Evolutionary conservation across 2,888 invertebrate genomes (phyloP).

Genomic region (Spialia ferax): DNA sequence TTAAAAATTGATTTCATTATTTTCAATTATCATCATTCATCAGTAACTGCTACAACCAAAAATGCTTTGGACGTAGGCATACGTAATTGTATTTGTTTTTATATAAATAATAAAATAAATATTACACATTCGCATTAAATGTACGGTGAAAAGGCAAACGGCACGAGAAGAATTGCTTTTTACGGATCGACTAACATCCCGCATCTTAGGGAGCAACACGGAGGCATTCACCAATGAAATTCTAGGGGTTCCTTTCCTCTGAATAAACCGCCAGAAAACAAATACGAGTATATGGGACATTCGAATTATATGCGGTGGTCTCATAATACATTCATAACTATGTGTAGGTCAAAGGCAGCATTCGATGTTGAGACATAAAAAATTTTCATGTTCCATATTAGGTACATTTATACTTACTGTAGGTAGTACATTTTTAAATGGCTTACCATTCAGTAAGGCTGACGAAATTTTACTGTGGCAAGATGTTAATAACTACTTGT

Average conservation of each 20-base stretch:
- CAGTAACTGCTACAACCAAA: too few relatives aligned
- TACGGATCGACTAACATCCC: conserved; percentile 80
- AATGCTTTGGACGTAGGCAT: too few relatives aligned
- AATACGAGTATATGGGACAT: background rate
- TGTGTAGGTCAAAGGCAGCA: too few relatives aligned
- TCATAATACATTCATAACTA: background rate
- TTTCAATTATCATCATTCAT: too few relatives aligned
- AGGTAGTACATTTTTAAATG: too few relatives aligned
- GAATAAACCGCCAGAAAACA: background rate
- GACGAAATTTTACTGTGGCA: too few relatives aligned
- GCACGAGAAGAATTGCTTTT: conserved; percentile 81
- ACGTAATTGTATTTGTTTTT: conserved; percentile 19
- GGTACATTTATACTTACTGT: too few relatives aligned
- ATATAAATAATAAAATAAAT: conserved; percentile 59
- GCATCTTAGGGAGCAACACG: conserved; percentile 53
- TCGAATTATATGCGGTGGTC: background rate
- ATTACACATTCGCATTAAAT: conserved; percentile 76
- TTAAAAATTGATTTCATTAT: too few relatives aligned
- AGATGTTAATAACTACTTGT: too few relatives aligned
- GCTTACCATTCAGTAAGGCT: too few relatives aligned
- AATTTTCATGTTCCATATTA: too few relatives aligned
- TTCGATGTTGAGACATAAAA: too few relatives aligned
- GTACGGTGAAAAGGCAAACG: conserved; percentile 80
- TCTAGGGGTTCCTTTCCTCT: conserved; percentile 53
- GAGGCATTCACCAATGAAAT: conserved; percentile 71